Conservation (phyloP, 2,888 invertebrate species). For the Omphaloscelis lunosa region DNA sequence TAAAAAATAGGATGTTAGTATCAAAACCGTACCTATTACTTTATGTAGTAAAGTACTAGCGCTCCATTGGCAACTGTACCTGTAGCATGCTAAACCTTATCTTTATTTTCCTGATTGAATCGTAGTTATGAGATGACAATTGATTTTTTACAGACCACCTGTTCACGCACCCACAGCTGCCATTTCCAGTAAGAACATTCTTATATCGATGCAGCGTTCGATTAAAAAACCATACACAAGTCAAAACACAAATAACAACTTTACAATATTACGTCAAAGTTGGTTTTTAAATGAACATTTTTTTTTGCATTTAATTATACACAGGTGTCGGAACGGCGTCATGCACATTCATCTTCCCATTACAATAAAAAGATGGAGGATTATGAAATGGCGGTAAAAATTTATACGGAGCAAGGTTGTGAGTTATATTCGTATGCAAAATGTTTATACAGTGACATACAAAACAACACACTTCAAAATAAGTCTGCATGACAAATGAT, state of each 20-base stretch:
- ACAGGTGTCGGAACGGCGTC: constrained; percentile 66
- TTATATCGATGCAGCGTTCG: constrained; percentile 1
- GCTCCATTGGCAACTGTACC: background rate
- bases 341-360: constrained; percentile 64
- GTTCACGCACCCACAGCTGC: background rate
- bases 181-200: constrained; percentile 21
- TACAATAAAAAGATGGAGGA: constrained; percentile 64
- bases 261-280: constrained; percentile 49
- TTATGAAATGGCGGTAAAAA: constrained; percentile 49
- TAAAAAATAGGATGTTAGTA: too few species aligned
- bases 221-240: constrained; percentile 30
- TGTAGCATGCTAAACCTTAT: background rate
- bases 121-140: background rate
- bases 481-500: constrained; percentile 34
- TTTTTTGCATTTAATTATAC: constrained; percentile 49
- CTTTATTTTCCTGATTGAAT: background rate
- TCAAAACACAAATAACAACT: constrained; percentile 40
- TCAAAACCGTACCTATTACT: background rate
- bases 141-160: background rate
- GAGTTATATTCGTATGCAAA: constrained; percentile 6
- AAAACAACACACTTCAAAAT: constrained; percentile 21
- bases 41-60: background rate
- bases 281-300: constrained; percentile 45
- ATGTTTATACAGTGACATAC: constrained; percentile 4
- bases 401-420: constrained; percentile 21